Base-by-base conservation (phyloP, 2,888 invertebrate genomes). In the Ceriagrion tenellum region DNA sequence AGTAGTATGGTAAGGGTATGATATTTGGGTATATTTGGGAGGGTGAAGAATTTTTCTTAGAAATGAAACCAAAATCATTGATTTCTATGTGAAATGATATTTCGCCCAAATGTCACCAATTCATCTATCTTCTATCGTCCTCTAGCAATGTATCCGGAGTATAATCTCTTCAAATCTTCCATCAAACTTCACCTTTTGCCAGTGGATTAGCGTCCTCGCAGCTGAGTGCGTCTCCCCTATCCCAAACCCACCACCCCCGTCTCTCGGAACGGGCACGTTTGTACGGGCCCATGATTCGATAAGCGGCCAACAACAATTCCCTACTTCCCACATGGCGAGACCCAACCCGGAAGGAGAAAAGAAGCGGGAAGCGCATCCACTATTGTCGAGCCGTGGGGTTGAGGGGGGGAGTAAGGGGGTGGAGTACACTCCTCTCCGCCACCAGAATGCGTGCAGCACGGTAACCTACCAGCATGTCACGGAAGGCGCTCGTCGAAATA, bases 211-310 rank as follows among this genome's bases (percentile, higher is more conserved):
- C 30, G 81, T 59, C 12, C 35, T 35, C 35, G 35, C 30, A 81
- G 81, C 1, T 81, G 81, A 16, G 35, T 35, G 35, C 35, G 69
- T 18, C 59, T 59, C 20, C 12, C 20, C 47, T 47, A 47, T 47
- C 59, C 59, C 59, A 59, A 20, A 1, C 69, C n/a, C 20, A 12
- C 69, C n/a, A 12, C 69, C n/a, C n/a, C 69, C 81, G 2, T 13
- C 35, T 13, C 81, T 35, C 81, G 35, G 81, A 81, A 81, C 81
- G 81, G 81, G 81, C 81, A 81, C 81, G 35, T 35, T 47, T 35
- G 81, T 35, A 81, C 81, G 81, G 81, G 81, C 81, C 81, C 81
- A 81, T 35, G 81, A 81, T 81, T 81, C 81, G 81, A 81, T 81
- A 81, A 81, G 81, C 81, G 81, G 30, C 35, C 81, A 81, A 81